Evolutionary conservation across 2,888 invertebrate species (phyloP), one percentile per base, ranked within the genome.

Genomic region (Rhagonycha lutea): DNA sequence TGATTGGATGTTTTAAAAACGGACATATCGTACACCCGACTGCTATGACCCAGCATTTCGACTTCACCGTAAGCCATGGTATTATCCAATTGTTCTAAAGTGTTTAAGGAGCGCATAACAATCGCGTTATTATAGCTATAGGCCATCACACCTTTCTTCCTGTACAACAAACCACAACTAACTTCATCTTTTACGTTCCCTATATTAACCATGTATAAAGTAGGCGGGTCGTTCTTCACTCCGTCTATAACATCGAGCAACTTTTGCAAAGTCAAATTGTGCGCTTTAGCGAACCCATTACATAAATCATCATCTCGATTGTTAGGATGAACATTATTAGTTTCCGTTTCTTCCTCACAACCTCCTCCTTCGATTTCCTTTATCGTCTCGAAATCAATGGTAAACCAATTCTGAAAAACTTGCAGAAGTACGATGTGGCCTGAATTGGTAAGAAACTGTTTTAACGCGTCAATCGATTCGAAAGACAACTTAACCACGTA

Each of bases 401-500:
- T 86, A 83, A 89, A 88, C 86, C 88, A 88, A 62, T 84, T 86
- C 79, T 88, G 87, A 69, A 88, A 81, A 24, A 87, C 83, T 83
- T 89, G 85, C 24, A 87, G 80, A 73, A 87, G 82, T 9, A 86
- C 82, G 14, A 86, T 82, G 77, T 87, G 87, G 68, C 85, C 86
- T 77, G 83, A 84, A 70, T 86, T 85, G 12, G 80, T 78, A 18
- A 88, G 81, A 81, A 86, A 88, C 72, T 84, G 84, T 74, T 85
- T 86, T 24, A 88, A 80, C 8, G 82, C 71, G 5, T 14, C 71
- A 11, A 85, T 80, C 0, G 87, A 91, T 84, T 92, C 91, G 82
- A 92, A 90, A n/a, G 92, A 92, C 79, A 95, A 87, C 82, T 91
- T 91, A 68, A 94, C 88, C 83, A 93, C 92, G 87, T 92, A 94